Evolutionary conservation across 2,888 invertebrate species (phyloP), one percentile per base, ranked within the genome.

Genomic region (Glaucopsyche alexis): DNA sequence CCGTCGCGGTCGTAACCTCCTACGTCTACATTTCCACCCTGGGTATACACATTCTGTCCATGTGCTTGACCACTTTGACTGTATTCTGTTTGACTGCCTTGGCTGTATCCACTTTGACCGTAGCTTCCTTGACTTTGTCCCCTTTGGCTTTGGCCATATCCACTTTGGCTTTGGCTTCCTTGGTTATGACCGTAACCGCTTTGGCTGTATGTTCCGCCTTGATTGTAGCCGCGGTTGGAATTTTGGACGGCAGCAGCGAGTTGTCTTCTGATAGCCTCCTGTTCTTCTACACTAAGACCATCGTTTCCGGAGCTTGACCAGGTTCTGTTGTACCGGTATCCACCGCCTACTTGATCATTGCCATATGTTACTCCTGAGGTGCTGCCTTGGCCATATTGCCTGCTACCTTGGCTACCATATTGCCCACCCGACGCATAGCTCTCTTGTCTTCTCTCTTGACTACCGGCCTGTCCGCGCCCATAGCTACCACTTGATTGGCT

Each of bases 231-330:
- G 7, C 77, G 74, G 9, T 77, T 78, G 16, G 77, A 71, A 3
- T 76, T 79, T 73, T 81, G 81, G 40, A 75, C 83, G 40, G 81
- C 80, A 2, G 83, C 81, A 13, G 83, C 83, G 0, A 90, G 76
- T 19, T 85, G 82, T 70, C 79, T 85, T 71, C 83, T 83, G 2
- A 90, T 84, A 50, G 84, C 81, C 76, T 89, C 90, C 73, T 85
- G 83, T 77, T 91, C 83, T 78, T 87, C 88, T 11, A 81, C 82
- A 5, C 86, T 82, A 0, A 91, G 78, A 4, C 83, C 85, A 77
- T 83, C 82, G 11, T 82, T 83, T 3, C 29, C 29, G 0, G 84
- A 79, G 47, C 79, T 83, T 2, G 79, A 75, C 87, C 87, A 87
- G 2, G 85, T 86, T 64, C 78, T 82, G 72, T 87, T 87, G 60